A percentile compares a stretch with the other conserved stretches of the same genome.
Conservation (phyloP, 2,888 invertebrate species). For the Sinohyriopsis cumingii region DNA sequence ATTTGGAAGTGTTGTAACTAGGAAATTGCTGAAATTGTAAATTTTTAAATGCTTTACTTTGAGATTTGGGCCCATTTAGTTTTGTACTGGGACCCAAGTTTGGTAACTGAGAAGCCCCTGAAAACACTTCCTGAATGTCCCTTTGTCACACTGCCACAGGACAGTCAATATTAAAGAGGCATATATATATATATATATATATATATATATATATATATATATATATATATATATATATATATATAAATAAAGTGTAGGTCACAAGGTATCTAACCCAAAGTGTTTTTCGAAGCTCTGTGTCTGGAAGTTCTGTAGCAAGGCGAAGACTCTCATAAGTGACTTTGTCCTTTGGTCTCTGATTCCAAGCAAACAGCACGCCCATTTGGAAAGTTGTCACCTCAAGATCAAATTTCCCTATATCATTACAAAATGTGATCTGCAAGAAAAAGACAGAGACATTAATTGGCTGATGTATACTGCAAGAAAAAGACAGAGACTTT, state of each 20-base stretch:
- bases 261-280: constrained; percentile 78
- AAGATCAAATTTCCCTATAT: constrained; percentile 91
- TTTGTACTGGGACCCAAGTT: not conserved
- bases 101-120: not conserved
- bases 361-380: constrained; percentile 99
- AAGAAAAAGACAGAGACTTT: constrained; percentile 5
- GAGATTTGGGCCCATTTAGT: not conserved
- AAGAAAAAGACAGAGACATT: constrained; percentile 5
- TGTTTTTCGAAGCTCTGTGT: constrained; percentile 94
- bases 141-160: not conserved
- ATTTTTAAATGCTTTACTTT: not conserved
- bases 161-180: not conserved
- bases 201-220: no score
- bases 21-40: not conserved
- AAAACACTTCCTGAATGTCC: not conserved
- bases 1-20: not conserved
- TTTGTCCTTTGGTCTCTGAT: constrained; percentile 92
- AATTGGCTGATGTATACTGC: not conserved
- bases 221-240: no score
- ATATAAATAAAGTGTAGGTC: not conserved
- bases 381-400: constrained; percentile 99
- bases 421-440: constrained; percentile 91
- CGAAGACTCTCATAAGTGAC: constrained; percentile 97
- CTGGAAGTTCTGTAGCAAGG: constrained; percentile 96
- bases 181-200: no score